Conservation (phyloP, 2,113 vertebrate species). For the Pteronura brasiliensis region DNA sequence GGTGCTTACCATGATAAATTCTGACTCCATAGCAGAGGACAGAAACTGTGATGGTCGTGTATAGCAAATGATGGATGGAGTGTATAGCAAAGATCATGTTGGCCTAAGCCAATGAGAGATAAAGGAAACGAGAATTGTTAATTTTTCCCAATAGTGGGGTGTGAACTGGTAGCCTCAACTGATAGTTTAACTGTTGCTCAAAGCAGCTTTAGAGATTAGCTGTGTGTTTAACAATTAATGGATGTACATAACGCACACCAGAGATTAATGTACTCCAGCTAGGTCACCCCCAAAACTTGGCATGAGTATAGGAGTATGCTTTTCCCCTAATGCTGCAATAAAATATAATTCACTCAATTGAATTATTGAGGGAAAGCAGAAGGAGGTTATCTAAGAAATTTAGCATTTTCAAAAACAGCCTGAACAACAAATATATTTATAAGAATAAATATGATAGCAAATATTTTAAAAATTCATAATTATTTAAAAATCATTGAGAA, state of each 20-base stretch:
- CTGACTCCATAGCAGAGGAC: not conserved
- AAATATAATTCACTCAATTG: not conserved
- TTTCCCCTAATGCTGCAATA: not conserved
- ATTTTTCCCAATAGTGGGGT: too few species aligned
- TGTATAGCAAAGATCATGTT: accelerated
- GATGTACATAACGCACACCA: not conserved
- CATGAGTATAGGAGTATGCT: not conserved
- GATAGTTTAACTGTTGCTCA: not conserved
- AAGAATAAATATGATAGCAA: not conserved
- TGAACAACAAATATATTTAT: not conserved
- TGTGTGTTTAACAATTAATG: not conserved
- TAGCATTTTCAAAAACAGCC: not conserved
- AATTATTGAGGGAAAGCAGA: not conserved
- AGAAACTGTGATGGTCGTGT: not conserved
- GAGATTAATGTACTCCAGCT: not conserved
- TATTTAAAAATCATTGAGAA: not conserved
- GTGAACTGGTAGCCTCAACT: not conserved
- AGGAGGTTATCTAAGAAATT: not conserved
- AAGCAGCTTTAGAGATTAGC: not conserved
- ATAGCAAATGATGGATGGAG: not conserved
- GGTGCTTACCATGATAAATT: not conserved
- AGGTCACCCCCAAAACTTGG: not conserved
- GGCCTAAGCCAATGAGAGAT: not conserved
- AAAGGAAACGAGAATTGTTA: not conserved
- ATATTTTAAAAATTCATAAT: not conserved